These are phyloP conservation scores for Temnothorax ravouxi DNA, from an alignment of 2,888 invertebrate genomes.

Conservation along the genomic window DNA sequence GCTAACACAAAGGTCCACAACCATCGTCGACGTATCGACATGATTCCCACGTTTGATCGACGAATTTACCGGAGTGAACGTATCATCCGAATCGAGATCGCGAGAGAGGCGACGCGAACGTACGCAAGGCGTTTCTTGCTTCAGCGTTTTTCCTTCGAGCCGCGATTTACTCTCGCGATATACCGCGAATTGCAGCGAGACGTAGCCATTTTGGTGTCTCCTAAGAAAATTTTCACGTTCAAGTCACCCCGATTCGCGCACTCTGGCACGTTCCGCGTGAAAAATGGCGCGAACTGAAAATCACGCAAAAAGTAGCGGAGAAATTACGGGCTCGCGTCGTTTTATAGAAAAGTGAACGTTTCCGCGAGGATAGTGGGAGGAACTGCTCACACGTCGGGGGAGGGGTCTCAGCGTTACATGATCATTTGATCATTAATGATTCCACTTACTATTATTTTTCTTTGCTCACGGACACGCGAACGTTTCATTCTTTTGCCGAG, in stretches of 20 bases:
- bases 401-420: slow-evolving; percentile 71
- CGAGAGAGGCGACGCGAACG: slow-evolving; percentile 19
- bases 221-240: not conserved
- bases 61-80: slow-evolving; percentile 9
- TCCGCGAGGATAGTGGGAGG: slow-evolving; percentile 81
- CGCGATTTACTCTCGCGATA: slow-evolving; percentile 25
- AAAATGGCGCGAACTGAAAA: slow-evolving; percentile 59
- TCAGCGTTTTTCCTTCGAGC: slow-evolving; percentile 34
- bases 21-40: slow-evolving; percentile 52
- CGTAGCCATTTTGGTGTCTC: slow-evolving; percentile 9
- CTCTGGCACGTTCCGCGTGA: slow-evolving; percentile 18
- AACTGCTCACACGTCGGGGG: slow-evolving; percentile 65
- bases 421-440: slow-evolving; percentile 74
- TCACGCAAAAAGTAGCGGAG: slow-evolving; percentile 76
- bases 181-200: not conserved
- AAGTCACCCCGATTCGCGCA: not conserved
- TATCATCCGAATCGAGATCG: slow-evolving; percentile 17
- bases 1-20: slow-evolving; percentile 59
- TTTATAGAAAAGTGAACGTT: slow-evolving; percentile 85
- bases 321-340: slow-evolving; percentile 77
- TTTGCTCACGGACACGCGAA: slow-evolving; percentile 51
- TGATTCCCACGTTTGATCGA: slow-evolving; percentile 23
- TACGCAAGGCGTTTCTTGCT: slow-evolving; percentile 11
- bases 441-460: slow-evolving; percentile 63
- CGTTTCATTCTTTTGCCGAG: slow-evolving; percentile 34